Base-by-base conservation (phyloP, 2,888 invertebrate genomes). In the Himalopsyche anomala region DNA sequence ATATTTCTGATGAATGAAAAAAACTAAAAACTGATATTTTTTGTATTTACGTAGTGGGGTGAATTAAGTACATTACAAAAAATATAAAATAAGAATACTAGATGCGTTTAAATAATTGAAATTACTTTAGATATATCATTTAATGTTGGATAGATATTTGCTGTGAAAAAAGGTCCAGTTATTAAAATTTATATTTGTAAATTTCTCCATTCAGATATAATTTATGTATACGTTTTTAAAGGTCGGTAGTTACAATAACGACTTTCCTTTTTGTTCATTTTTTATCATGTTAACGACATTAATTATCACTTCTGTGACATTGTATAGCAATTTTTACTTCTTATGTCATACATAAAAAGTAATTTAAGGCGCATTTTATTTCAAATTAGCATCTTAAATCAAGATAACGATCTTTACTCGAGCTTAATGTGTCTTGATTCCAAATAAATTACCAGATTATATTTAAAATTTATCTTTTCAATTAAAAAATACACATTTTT, bases 301-400 rank as follows among this genome's bases (percentile, higher is more conserved):
- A 36, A 12, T 38, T 9, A 28, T 36, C 11, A 36, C 69, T 19
- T 74, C 28, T 74, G 69, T 74, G 38, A 74, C 11, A 36, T 36
- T 38, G 36, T 4, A 3, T 74, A 74, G 74, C 8, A 74, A 38
- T 38, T 69, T 36, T 74, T 5, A 38, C 12, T 28, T 0, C 38
- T 36, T 11, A 19, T 38, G 74, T 74, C 74, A 38, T 36, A 6
- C 12, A 36, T 74, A 38, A 74, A 74, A 74, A 12, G 15, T 74
- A 74, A 62, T 74, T 38, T 74, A 38, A 74, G 3, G 15, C 74
- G 15, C 19, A 74, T 74, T 74, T 11, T 15, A 36, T 36, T 38
- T 38, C 38, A 74, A 74, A 74, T 28, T 74, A 74, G 4, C 74
- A 36, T 74, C 36, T 74, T 36, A 74, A 74, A 74, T 74, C 9